phyloP scores from a whole-genome alignment of 2,113 vertebrate species.

The Physeter macrocephalus region DNA sequence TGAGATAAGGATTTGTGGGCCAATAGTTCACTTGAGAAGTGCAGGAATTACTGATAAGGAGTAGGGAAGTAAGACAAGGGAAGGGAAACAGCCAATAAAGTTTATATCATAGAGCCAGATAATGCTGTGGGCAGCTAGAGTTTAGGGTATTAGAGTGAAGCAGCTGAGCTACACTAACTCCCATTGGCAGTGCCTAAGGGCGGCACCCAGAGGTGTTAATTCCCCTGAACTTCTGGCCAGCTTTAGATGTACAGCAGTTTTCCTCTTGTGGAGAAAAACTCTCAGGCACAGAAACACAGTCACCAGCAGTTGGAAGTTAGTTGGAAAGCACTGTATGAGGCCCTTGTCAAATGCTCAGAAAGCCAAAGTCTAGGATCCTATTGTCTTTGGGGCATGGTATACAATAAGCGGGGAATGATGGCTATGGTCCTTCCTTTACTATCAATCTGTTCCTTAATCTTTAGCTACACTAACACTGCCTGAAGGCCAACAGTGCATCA shows the following conservation, averaged over 20 bases:
- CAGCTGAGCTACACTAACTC: background rate
- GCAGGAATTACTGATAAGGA: background rate
- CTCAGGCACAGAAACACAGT: background rate
- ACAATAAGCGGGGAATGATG: background rate
- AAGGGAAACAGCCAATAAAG: background rate
- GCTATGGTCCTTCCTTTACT: background rate
- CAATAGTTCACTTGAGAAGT: background rate
- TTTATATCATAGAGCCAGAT: background rate
- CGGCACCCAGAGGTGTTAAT: background rate
- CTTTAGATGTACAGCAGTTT: background rate
- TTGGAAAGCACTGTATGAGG: background rate
- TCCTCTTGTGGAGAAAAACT: background rate
- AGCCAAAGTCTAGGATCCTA: background rate
- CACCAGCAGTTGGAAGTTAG: background rate
- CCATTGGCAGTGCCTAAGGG: background rate
- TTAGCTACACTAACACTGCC: background rate
- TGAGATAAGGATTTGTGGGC: background rate
- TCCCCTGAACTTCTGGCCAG: background rate
- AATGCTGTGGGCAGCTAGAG: background rate
- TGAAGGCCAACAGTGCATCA: background rate
- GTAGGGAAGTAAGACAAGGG: background rate
- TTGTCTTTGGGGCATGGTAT: background rate
- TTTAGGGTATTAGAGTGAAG: background rate
- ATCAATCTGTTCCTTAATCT: background rate
- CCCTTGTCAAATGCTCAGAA: background rate